Conservation (phyloP, 2,113 vertebrate genomes). For the Megatriorchis doriae region DNA sequence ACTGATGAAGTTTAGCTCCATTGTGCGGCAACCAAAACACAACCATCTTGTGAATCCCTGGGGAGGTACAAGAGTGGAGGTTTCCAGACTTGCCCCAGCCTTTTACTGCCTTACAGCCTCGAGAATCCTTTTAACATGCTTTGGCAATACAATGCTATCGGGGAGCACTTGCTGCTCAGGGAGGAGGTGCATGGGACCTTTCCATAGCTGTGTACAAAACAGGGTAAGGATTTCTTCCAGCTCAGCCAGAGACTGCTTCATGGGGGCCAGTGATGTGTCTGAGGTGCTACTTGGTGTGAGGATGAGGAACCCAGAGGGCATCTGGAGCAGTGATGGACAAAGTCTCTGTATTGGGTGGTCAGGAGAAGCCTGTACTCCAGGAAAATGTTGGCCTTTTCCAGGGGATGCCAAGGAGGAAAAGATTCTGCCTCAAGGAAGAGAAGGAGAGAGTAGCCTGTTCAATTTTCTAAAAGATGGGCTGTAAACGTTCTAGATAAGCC, state of each 20-base stretch:
- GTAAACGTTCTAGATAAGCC: background rate
- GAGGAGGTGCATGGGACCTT: background rate
- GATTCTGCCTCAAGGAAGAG: background rate
- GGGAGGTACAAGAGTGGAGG: background rate
- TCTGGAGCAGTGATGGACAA: background rate
- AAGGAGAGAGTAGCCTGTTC: background rate
- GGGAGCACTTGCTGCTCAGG: background rate
- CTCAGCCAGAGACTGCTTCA: background rate
- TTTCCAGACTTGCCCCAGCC: background rate
- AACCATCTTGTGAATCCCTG: background rate
- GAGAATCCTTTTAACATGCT: background rate
- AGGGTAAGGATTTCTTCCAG: background rate
- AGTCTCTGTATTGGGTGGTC: background rate
- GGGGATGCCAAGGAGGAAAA: background rate
- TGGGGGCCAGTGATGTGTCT: rapidly evolving
- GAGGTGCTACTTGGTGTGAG: background rate
- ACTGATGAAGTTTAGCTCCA: rapidly evolving
- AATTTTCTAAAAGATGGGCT: background rate
- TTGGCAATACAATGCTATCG: background rate
- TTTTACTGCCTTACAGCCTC: background rate
- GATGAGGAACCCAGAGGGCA: background rate
- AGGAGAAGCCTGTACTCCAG: background rate
- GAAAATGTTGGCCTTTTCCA: background rate
- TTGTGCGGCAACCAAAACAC: background rate
- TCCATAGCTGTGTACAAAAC: background rate